These are phyloP conservation scores for Caenorhabditis sinica DNA, from an alignment of 2,888 invertebrate genomes.

Conservation along the genomic window DNA sequence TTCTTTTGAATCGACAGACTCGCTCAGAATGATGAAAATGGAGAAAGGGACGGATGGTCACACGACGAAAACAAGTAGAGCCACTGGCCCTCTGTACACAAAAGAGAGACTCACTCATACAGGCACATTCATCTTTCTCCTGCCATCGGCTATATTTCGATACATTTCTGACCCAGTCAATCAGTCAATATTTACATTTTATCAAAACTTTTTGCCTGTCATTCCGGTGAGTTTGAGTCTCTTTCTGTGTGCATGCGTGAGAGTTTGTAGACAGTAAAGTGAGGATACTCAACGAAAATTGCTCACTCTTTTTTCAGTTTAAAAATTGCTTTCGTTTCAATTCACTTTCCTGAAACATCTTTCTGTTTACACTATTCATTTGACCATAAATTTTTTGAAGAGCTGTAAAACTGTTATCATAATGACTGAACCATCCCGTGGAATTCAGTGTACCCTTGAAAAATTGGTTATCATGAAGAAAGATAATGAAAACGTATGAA, in stretches of 20 bases:
- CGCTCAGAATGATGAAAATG: not conserved
- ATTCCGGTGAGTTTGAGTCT: slow-evolving; percentile 39
- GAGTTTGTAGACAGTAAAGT: slow-evolving; percentile 39
- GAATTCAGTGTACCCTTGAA: not conserved
- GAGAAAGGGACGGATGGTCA: not conserved
- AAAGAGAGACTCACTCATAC: slow-evolving; percentile 14
- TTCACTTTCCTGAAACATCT: not conserved
- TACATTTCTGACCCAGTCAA: slow-evolving; percentile 37
- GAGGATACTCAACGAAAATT: not conserved
- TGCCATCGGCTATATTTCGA: slow-evolving; percentile 47
- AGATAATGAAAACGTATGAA: too few species aligned
- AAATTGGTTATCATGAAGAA: not conserved
- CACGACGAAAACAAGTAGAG: slow-evolving; percentile 4
- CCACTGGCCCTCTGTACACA: not conserved
- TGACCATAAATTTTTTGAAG: not conserved
- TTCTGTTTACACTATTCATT: not conserved
- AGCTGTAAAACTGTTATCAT: not conserved
- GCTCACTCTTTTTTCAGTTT: not conserved
- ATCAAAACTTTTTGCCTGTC: slow-evolving; percentile 57
- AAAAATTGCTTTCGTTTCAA: not conserved
- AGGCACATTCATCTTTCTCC: not conserved
- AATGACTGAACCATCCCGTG: not conserved
- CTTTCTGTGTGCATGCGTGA: not conserved
- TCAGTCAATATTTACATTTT: slow-evolving; percentile 61
- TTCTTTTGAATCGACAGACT: not conserved